Conservation (phyloP, 2,888 invertebrate species). For the Nephrotoma appendiculata region DNA sequence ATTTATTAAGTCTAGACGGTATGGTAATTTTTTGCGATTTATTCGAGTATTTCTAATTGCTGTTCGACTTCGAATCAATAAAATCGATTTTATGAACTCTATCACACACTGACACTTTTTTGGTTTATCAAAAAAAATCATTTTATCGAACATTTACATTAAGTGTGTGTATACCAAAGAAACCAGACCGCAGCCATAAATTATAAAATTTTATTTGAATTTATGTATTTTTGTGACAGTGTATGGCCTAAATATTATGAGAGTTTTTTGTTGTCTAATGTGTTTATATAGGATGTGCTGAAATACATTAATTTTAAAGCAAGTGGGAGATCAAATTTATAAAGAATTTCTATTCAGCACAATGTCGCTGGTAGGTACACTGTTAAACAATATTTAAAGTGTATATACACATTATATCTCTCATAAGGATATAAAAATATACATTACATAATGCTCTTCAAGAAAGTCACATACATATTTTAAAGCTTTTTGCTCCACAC, state of each 20-base stretch:
- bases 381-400: not conserved
- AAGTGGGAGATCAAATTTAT: not conserved
- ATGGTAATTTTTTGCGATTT: not conserved
- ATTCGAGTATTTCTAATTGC: not conserved
- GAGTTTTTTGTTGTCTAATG: not conserved
- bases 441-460: not conserved
- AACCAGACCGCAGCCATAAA: not conserved
- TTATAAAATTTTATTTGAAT: not conserved
- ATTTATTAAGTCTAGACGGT: not conserved
- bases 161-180: not conserved
- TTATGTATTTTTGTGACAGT: not conserved
- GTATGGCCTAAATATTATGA: not conserved
- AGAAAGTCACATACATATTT: not conserved
- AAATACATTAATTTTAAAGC: not conserved
- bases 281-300: not conserved
- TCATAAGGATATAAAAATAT: not conserved
- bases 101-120: not conserved
- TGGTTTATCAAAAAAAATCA: not conserved
- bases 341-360: not conserved
- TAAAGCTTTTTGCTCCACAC: not conserved
- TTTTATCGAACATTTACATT: not conserved
- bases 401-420: not conserved
- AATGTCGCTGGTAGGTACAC: not conserved
- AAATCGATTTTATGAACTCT: not conserved
- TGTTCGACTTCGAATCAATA: not conserved